Percentiles rank a stretch among this genome's conserved stretches.
phyloP scores from a whole-genome alignment of 2,888 invertebrate genomes.

The Cataglyphis cursor region DNA sequence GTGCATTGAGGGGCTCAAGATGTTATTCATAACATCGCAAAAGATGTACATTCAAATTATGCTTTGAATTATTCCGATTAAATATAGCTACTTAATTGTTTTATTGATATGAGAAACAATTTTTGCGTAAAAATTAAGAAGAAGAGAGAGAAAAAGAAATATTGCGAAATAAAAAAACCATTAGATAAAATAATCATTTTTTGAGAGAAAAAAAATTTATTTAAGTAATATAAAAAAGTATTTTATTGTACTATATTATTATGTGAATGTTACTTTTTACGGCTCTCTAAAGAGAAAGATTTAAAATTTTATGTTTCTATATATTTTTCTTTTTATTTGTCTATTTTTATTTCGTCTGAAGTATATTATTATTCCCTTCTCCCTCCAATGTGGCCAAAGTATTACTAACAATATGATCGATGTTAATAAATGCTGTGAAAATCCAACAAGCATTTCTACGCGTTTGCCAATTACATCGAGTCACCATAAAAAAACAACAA shows the following conservation, averaged over 20 bases:
- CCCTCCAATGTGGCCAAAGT: background rate
- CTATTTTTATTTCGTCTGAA: background rate
- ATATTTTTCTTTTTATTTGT: background rate
- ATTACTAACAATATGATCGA: background rate
- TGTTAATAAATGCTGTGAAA: background rate
- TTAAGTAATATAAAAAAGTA: background rate
- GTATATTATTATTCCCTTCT: background rate
- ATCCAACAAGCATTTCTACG: background rate
- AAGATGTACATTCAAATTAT: background rate
- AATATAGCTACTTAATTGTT: background rate
- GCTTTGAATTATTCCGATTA: background rate
- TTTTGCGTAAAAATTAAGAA: background rate
- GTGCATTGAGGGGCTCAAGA: conserved; percentile 6
- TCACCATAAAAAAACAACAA: background rate
- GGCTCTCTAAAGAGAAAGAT: background rate
- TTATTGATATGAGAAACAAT: background rate
- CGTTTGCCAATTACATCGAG: background rate
- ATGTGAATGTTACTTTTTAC: background rate
- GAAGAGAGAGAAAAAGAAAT: background rate
- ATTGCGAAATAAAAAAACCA: background rate
- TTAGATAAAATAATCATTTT: background rate
- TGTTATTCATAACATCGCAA: background rate
- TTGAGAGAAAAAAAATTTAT: conserved; percentile 1
- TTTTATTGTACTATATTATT: background rate
- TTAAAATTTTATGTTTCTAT: background rate